Percentiles rank a stretch among this genome's conserved stretches.
Evolutionary conservation across 2,888 invertebrate genomes (phyloP).

Genomic region (Phalangium opilio): DNA sequence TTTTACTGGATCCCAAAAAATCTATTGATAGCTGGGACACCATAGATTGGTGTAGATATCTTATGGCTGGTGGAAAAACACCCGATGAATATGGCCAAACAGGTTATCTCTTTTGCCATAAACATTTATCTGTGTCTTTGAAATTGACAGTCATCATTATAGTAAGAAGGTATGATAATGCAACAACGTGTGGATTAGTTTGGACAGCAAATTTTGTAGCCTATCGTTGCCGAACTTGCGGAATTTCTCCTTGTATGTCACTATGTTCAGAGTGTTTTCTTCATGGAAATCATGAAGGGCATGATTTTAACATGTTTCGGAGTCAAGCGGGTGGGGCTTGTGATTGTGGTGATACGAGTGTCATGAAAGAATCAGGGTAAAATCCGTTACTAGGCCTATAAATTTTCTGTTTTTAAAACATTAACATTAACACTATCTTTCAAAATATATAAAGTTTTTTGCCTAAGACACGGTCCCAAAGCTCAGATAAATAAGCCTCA

Average conservation of each 20-base stretch:
- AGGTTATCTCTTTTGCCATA: slow-evolving; percentile 44
- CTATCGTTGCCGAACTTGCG: slow-evolving; percentile 91
- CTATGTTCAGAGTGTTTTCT: slow-evolving; percentile 95
- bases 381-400: slow-evolving; percentile 23
- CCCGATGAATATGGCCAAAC: slow-evolving; percentile 82
- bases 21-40: slow-evolving; percentile 80
- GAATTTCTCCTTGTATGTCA: slow-evolving; percentile 95
- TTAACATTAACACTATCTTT: background rate
- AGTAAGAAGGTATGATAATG: slow-evolving; percentile 89
- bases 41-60: slow-evolving; percentile 84
- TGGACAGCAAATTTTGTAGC: slow-evolving; percentile 99
- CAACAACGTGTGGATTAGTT: slow-evolving; percentile 91
- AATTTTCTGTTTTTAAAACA: too few relatives aligned
- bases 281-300: slow-evolving; percentile 86
- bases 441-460: slow-evolving; percentile 64
- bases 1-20: slow-evolving; percentile 66
- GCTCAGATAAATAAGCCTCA: slow-evolving; percentile 44
- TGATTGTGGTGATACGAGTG: slow-evolving; percentile 92
- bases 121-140: background rate
- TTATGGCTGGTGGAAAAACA: slow-evolving; percentile 80
- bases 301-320: slow-evolving; percentile 98
- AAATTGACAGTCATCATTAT: too few relatives aligned
- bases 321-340: slow-evolving; percentile 97
- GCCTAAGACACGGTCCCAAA: slow-evolving; percentile 80
- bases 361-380: slow-evolving; percentile 90